phyloP scores from a whole-genome alignment of 2,888 invertebrate species.

The Heliconius erato region DNA sequence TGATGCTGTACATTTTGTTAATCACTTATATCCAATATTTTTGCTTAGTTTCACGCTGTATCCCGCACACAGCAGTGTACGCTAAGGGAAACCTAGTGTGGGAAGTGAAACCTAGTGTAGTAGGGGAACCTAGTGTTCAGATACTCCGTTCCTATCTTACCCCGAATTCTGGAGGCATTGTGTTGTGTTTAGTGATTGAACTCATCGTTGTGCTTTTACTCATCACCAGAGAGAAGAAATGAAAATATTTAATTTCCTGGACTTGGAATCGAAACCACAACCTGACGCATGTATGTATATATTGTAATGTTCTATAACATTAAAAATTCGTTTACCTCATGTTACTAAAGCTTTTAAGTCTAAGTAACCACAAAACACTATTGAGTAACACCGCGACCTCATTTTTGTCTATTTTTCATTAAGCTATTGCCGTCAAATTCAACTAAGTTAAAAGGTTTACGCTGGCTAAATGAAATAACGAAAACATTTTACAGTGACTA shows the following conservation, averaged over 20 bases:
- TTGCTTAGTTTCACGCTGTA: no score
- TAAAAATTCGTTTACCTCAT: background rate
- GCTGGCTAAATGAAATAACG: slow-evolving; percentile 8
- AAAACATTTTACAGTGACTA: background rate
- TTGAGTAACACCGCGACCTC: background rate
- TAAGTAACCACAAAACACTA: background rate
- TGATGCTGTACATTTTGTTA: background rate
- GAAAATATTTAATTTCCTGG: no score
- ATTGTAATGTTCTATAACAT: background rate
- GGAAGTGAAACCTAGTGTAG: no score
- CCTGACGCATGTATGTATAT: background rate
- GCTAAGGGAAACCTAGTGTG: no score
- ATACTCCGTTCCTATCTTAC: accelerated
- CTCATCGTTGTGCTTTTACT: no score
- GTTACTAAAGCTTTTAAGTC: slow-evolving; percentile 14
- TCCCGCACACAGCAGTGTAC: no score
- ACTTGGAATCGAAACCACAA: no score
- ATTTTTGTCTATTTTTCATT: slow-evolving; percentile 11
- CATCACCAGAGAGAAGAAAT: no score
- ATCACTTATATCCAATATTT: no score
- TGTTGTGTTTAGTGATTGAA: accelerated
- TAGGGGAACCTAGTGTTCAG: no score
- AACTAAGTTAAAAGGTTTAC: slow-evolving; percentile 9
- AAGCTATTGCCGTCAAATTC: slow-evolving; percentile 19
- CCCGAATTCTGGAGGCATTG: no score